Evolutionary conservation across 2,113 vertebrate genomes (phyloP).

Genomic region (Isurus oxyrinchus): DNA sequence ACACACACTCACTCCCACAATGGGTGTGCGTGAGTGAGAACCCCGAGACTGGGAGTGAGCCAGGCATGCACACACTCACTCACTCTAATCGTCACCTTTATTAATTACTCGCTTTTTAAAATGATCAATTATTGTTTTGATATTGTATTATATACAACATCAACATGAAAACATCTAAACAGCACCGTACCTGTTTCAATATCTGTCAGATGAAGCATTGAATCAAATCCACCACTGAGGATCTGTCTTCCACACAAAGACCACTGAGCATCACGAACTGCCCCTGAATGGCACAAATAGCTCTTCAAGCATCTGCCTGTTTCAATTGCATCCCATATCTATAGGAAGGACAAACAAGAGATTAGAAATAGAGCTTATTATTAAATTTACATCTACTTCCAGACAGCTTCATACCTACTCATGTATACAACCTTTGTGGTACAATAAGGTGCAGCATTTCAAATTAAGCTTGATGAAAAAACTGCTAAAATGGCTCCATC

Average conservation of each 20-base stretch:
- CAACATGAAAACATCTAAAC: not conserved
- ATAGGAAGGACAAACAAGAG: not conserved
- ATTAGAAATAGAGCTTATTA: not conserved
- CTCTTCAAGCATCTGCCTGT: slow-evolving; percentile 72
- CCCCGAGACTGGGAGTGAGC: too few species aligned
- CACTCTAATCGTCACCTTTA: too few species aligned
- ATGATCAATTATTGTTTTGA: too few species aligned
- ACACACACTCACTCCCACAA: too few species aligned
- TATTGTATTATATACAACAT: not conserved
- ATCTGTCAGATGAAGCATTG: slow-evolving; percentile 71
- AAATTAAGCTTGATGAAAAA: not conserved
- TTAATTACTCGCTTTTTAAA: too few species aligned
- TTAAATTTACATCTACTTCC: not conserved
- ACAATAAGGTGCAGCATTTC: not conserved
- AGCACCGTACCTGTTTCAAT: slow-evolving; percentile 76
- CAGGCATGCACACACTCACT: too few species aligned
- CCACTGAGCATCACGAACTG: slow-evolving; percentile 81
- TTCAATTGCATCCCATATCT: slow-evolving; percentile 89
- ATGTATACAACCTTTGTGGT: not conserved
- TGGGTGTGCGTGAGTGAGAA: too few species aligned
- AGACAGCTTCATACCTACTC: not conserved
- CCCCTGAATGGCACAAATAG: slow-evolving; percentile 66
- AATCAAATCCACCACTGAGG: slow-evolving; percentile 88
- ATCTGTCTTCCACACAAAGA: slow-evolving; percentile 71
- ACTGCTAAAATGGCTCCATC: not conserved